Percentiles rank a stretch among this genome's conserved stretches.
These are phyloP conservation scores for Reinhardtius hippoglossoides DNA, from an alignment of 2,113 vertebrate species.

Conservation along the genomic window DNA sequence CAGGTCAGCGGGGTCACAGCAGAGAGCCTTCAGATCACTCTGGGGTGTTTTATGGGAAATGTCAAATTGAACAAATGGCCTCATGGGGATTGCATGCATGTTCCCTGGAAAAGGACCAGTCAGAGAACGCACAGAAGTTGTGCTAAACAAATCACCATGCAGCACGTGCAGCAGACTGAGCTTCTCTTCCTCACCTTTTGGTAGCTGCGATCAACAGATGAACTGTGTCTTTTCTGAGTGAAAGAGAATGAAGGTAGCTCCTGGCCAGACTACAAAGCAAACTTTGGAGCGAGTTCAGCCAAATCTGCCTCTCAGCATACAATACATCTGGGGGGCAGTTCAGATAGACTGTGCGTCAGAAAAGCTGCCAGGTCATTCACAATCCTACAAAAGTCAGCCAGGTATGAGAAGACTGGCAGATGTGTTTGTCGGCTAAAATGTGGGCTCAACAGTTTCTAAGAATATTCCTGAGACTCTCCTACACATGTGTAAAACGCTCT, in stretches of 20 bases:
- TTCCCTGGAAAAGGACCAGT: background rate
- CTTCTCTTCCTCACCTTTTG: constrained; percentile 59
- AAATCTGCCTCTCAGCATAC: constrained; percentile 36
- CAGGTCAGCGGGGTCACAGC: constrained; percentile 47
- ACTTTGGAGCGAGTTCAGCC: constrained; percentile 42
- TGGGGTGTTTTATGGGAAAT: constrained; percentile 42
- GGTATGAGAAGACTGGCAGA: constrained; percentile 33
- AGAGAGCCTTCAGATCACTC: constrained; percentile 18
- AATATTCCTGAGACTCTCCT: background rate
- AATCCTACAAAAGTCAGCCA: constrained; percentile 27
- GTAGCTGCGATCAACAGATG: constrained; percentile 29
- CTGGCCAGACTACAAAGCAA: constrained; percentile 77
- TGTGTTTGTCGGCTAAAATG: background rate
- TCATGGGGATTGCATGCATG: background rate
- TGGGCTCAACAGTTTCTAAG: background rate
- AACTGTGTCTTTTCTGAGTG: constrained; percentile 25
- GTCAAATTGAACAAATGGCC: constrained; percentile 6
- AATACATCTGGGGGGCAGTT: background rate
- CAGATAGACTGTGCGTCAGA: constrained; percentile 28
- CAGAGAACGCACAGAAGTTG: background rate
- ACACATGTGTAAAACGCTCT: background rate
- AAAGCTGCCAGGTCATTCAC: constrained; percentile 30
- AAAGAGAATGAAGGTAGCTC: constrained; percentile 38
- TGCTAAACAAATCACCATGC: background rate
- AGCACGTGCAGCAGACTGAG: background rate